A percentile compares a stretch with the other conserved stretches of the same genome.
Evolutionary conservation across 2,888 invertebrate species (phyloP).

Genomic region (Drosophila paracracens): DNA sequence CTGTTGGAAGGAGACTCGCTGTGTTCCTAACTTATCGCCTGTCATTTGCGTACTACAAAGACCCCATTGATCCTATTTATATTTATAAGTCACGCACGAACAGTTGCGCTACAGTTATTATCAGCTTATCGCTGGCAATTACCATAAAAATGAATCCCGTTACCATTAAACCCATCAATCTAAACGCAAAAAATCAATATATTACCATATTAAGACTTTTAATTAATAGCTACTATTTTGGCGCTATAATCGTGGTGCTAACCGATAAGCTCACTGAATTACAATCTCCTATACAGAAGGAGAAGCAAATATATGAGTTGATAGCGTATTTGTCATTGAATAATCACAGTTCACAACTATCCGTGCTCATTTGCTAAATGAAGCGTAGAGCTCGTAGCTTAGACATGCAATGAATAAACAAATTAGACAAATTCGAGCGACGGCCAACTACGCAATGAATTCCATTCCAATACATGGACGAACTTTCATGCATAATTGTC

Average conservation of each 20-base stretch:
- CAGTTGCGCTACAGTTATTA: slow-evolving; percentile 35
- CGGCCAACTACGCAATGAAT: background rate
- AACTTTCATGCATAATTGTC: background rate
- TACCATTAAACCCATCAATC: slow-evolving; percentile 52
- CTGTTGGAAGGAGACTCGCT: slow-evolving; percentile 38
- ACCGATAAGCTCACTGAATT: slow-evolving; percentile 46
- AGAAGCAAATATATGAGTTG: slow-evolving; percentile 6
- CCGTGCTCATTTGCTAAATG: slow-evolving; percentile 20
- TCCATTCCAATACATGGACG: background rate
- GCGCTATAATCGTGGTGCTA: slow-evolving; percentile 53
- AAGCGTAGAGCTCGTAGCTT: slow-evolving; percentile 3
- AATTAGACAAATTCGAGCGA: background rate
- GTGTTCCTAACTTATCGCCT: slow-evolving; percentile 49
- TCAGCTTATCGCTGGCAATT: slow-evolving; percentile 64
- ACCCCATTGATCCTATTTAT: slow-evolving; percentile 48
- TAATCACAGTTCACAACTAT: slow-evolving; percentile 23
- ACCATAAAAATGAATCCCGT: slow-evolving; percentile 41
- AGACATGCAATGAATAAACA: background rate
- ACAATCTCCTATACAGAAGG: slow-evolving; percentile 7
- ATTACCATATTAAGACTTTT: slow-evolving; percentile 59
- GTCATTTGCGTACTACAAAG: slow-evolving; percentile 54
- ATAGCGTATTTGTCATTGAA: slow-evolving; percentile 36
- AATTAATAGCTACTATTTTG: slow-evolving; percentile 58
- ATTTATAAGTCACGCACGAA: slow-evolving; percentile 45
- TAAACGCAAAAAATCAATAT: slow-evolving; percentile 64